Evolutionary conservation across 2,113 vertebrate species (phyloP).

Genomic region (Corythoichthys haematopterus): DNA sequence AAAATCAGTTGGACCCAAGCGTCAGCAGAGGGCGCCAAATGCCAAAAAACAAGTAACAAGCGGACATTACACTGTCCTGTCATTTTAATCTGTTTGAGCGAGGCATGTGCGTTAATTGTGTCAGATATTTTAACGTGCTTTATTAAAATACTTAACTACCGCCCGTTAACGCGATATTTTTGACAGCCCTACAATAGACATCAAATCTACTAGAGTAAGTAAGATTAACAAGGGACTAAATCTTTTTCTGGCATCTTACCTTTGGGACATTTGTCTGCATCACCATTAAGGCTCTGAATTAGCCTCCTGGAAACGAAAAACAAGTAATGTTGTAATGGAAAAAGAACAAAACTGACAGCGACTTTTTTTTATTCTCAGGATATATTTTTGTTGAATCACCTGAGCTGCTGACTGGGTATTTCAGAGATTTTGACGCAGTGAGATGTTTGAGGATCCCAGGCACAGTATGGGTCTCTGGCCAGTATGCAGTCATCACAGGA

Average conservation of each 20-base stretch:
- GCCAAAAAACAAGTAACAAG: no score
- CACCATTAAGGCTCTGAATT: constrained; percentile 84
- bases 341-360: neutral
- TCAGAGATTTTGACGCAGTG: constrained; percentile 74
- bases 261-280: constrained; percentile 77
- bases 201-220: no score
- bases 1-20: no score
- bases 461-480: constrained; percentile 91
- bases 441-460: constrained; percentile 73
- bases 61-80: no score
- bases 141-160: no score
- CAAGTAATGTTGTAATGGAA: neutral
- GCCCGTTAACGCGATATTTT: no score
- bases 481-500: constrained; percentile 86
- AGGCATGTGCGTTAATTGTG: no score
- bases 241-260: constrained; percentile 41
- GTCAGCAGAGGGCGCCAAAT: no score
- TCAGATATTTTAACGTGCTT: no score
- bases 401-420: constrained; percentile 7
- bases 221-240: neutral
- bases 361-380: constrained; percentile 14
- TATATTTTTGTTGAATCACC: constrained; percentile 30
- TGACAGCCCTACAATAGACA: no score
- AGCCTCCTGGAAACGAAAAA: constrained; percentile 72
- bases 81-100: no score